Percentiles rank a stretch among this genome's conserved stretches.
Conservation (phyloP, 2,888 invertebrate genomes). For the Hipparchia semele region DNA sequence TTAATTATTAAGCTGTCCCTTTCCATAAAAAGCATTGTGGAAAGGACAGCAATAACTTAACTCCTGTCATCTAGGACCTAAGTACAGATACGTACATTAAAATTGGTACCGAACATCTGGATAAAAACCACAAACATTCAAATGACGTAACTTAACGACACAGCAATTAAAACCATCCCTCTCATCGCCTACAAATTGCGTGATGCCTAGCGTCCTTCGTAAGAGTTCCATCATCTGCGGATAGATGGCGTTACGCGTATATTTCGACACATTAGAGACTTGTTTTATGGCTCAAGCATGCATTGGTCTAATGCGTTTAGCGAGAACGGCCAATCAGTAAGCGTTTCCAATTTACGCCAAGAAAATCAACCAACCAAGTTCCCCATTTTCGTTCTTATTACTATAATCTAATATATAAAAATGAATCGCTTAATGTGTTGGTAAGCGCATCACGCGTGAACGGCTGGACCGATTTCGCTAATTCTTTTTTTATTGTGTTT, state of each 20-base stretch:
- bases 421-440: no score
- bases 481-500: no score
- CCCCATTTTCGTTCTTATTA: no score
- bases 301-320: no score
- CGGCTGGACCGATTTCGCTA: no score
- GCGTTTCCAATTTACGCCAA: no score
- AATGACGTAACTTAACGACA: constrained; percentile 11
- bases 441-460: no score
- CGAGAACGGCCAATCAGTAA: no score
- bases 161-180: constrained; percentile 10
- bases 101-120: neutral
- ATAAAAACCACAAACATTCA: constrained; percentile 17
- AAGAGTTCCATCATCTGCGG: neutral
- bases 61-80: constrained; percentile 3
- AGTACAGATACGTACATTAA: neutral
- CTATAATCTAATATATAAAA: no score
- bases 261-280: neutral
- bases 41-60: neutral
- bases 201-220: neutral
- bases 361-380: no score
- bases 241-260: constrained; percentile 12
- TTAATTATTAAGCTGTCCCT: neutral
- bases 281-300: no score
- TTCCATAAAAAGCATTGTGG: neutral
- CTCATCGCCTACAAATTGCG: constrained; percentile 10